Base-by-base conservation (phyloP, 1,140 invertebrate genomes). In the Chironomus tepperi region DNA sequence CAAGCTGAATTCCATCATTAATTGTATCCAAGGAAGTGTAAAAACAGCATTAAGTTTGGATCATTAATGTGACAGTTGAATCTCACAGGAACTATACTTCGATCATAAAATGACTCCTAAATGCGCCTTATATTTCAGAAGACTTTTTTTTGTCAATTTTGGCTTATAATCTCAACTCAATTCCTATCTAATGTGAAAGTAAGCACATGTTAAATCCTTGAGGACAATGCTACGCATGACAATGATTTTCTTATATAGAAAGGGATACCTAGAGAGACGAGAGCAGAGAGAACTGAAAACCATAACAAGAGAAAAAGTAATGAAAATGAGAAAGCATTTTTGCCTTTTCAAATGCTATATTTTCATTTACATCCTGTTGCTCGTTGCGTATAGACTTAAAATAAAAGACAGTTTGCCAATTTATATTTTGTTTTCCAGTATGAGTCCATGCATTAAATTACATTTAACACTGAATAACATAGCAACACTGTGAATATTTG, bases 281-380 rank as follows among this genome's bases (percentile, higher is more conserved):
- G 43, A 47, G 43, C 8, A 47, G 43, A 47, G 43, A 47, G 43
- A 1, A 34, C 5, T n/a, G 47, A 57, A 57, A 57, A 12, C 3
- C n/a, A 57, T 0, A 57, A 34, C 24, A 34, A 34, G 24, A 34
- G 24, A 34, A 34, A n/a, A 15, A 57, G n/a, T 12, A 15, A 12
- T 15, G 47, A 57, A n/a, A 57, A n/a, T n/a, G 47, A 57, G 24
- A 34, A 34, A 57, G 47, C 47, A 5, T 57, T 57, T n/a, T n/a
- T 57, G 47, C n/a, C n/a, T 57, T 57, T 57, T 34, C 1, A 34
- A 34, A 34, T 15, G 47, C 47, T n/a, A n/a, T 57, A 57, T 57
- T 57, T 57, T 57, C 47, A 57, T 57, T 57, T 57, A n/a, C 47
- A 57, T 57, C 47, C 47, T 57, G 47, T 57, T 57, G 47, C 47